Evolutionary conservation across 2,113 vertebrate species (phyloP).

Genomic region (Phaethon lepturus): DNA sequence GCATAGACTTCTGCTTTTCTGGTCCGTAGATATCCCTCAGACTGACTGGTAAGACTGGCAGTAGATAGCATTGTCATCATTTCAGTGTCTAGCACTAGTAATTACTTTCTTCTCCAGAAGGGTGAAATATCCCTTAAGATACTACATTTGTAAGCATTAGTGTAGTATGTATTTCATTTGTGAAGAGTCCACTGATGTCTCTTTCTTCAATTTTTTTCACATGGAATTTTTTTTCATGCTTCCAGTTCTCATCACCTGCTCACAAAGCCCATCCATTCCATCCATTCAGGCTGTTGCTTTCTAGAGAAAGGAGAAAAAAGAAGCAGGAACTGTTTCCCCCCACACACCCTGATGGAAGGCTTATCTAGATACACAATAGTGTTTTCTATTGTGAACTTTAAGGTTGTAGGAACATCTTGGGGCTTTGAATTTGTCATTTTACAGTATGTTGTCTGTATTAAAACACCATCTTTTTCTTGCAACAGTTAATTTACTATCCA

Average conservation of each 20-base stretch:
- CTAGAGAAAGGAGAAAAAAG: neutral
- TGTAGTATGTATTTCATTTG: neutral
- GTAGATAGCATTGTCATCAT: fast-evolving
- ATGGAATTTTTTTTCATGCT: neutral
- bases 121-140: neutral
- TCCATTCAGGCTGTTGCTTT: neutral
- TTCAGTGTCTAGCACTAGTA: neutral
- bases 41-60: too few relatives aligned
- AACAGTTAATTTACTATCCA: neutral
- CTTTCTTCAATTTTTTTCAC: neutral
- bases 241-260: neutral
- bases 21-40: neutral
- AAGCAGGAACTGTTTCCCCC: neutral
- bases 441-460: neutral
- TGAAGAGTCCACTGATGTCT: neutral
- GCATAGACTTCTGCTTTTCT: neutral
- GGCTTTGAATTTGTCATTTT: neutral
- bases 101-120: neutral
- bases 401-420: neutral
- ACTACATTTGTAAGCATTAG: neutral
- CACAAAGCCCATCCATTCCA: neutral
- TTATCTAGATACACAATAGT: fast-evolving
- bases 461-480: neutral
- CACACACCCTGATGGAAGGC: neutral
- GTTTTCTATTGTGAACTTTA: neutral